Percentiles rank a stretch among this genome's conserved stretches.
Conservation (phyloP, 2,888 invertebrate species). For the Diaphora mendica region DNA sequence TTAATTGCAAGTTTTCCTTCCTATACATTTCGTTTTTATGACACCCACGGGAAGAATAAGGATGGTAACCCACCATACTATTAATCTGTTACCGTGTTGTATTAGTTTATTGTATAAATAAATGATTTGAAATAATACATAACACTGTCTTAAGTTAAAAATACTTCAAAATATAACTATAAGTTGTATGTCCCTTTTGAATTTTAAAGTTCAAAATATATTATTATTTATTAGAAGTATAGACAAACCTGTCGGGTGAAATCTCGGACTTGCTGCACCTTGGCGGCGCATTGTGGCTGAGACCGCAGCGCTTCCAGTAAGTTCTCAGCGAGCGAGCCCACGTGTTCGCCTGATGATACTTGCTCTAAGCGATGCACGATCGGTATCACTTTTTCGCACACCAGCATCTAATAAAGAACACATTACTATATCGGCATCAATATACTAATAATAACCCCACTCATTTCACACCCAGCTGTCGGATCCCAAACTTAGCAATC, state of each 20-base stretch:
- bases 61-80: too few relatives aligned
- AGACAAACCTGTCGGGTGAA: conserved; percentile 90
- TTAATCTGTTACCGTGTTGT: too few relatives aligned
- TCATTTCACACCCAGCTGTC: too few relatives aligned
- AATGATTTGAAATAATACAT: neutral
- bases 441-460: too few relatives aligned
- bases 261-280: conserved; percentile 97
- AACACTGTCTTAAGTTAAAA: neutral
- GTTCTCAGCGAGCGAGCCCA: conserved; percentile 98
- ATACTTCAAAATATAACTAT: neutral
- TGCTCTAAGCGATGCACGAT: conserved; percentile 98
- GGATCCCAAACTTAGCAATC: too few relatives aligned
- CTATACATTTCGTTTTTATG: too few relatives aligned
- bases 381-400: conserved; percentile 95
- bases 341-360: conserved; percentile 98
- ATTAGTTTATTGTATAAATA: too few relatives aligned
- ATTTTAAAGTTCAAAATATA: neutral
- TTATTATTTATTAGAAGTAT: neutral
- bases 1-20: too few relatives aligned
- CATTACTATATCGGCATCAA: neutral
- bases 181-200: neutral
- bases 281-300: conserved; percentile 91
- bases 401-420: conserved; percentile 87
- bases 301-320: conserved; percentile 94
- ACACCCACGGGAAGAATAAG: too few relatives aligned